Evolutionary conservation across 2,888 invertebrate species (phyloP).

Genomic region (Trissolcus brochymenae): DNA sequence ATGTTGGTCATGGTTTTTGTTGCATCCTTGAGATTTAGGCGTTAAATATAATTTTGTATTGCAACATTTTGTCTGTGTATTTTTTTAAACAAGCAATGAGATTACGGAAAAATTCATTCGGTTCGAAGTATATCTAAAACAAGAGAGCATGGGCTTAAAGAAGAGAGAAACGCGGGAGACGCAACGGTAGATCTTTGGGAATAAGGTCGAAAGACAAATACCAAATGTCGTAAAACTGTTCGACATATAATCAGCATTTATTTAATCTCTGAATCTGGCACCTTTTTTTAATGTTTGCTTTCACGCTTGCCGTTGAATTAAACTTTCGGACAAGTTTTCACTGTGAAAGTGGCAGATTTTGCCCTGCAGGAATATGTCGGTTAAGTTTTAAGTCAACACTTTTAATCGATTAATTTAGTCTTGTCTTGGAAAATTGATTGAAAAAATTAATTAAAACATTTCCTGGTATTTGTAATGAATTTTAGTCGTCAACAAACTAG

Average conservation of each 20-base stretch:
- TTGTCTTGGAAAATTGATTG: too few relatives aligned
- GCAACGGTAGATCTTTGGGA: slow-evolving; percentile 8
- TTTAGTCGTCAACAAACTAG: too few relatives aligned
- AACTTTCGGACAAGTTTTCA: slow-evolving; percentile 27
- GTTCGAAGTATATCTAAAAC: slow-evolving; percentile 38
- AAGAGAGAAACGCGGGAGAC: slow-evolving; percentile 8
- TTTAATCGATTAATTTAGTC: too few relatives aligned
- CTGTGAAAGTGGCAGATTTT: slow-evolving; percentile 9
- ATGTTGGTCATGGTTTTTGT: too few relatives aligned
- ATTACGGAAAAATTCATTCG: slow-evolving; percentile 31
- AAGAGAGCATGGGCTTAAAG: slow-evolving; percentile 28
- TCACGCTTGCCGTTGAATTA: slow-evolving; percentile 20
- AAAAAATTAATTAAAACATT: too few relatives aligned
- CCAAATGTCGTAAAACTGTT: slow-evolving; percentile 40
- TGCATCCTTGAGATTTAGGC: too few relatives aligned
- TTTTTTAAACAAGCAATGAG: slow-evolving; percentile 15
- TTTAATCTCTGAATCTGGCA: slow-evolving; percentile 23
- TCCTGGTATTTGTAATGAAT: too few relatives aligned
- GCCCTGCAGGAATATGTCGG: slow-evolving; percentile 6
- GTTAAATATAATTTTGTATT: too few relatives aligned
- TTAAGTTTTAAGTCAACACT: too few relatives aligned
- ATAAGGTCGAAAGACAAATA: slow-evolving; percentile 25
- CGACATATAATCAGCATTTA: slow-evolving; percentile 46
- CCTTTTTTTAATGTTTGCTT: slow-evolving; percentile 39
- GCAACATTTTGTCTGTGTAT: too few relatives aligned